These are phyloP conservation scores for Tapirus indicus DNA, from an alignment of 2,797 vertebrate species.

Conservation along the genomic window DNA sequence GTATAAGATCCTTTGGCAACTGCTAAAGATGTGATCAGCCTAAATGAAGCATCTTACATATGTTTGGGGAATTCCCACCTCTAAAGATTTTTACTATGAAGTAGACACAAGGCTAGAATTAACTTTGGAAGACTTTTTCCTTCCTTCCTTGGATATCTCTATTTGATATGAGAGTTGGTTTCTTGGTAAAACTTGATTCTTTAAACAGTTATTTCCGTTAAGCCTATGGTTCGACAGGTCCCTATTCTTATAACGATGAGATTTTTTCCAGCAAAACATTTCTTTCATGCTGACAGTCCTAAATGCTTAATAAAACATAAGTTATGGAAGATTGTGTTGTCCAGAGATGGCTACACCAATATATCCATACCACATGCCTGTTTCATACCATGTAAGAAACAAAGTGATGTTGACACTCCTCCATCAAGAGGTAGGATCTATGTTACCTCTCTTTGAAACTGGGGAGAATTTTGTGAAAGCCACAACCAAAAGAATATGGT, in stretches of 20 bases:
- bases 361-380: not conserved
- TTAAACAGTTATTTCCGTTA: conserved; percentile 34
- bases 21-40: conserved; percentile 64
- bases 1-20: conserved; percentile 70
- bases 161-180: conserved; percentile 1
- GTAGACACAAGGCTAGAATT: conserved; percentile 76
- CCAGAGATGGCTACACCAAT: not conserved
- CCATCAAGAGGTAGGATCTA: not conserved
- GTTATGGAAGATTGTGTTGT: not conserved
- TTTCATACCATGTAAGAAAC: too few relatives aligned
- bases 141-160: conserved; percentile 26
- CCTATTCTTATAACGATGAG: not conserved
- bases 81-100: conserved; percentile 77
- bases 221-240: not conserved
- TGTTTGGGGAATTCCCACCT: conserved; percentile 78
- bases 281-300: not conserved
- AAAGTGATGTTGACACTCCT: not conserved
- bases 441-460: not conserved
- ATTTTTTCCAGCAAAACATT: conserved; percentile 23
- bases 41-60: conserved; percentile 72
- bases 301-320: conserved; percentile 32
- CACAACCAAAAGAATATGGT: not conserved
- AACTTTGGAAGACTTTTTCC: conserved; percentile 53
- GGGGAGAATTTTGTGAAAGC: not conserved
- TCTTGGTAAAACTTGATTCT: conserved; percentile 53